phyloP scores from a whole-genome alignment of 1,140 invertebrate genomes.

The Zeugodacus cucurbitae region DNA sequence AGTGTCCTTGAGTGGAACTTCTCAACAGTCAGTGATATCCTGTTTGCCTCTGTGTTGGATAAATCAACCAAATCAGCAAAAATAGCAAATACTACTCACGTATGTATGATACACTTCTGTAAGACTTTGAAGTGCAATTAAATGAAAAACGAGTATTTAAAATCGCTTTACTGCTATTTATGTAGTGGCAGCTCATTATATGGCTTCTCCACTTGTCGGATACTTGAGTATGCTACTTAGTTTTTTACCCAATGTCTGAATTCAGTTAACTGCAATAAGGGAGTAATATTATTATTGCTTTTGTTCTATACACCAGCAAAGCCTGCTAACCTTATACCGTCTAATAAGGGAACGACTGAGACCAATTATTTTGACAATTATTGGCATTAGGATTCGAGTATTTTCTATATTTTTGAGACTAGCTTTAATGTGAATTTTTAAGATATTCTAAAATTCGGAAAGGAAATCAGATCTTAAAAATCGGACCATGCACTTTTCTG shows the following conservation, averaged over 20 bases:
- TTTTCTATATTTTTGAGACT: too few species aligned
- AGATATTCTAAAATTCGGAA: too few species aligned
- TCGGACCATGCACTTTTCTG: too few species aligned
- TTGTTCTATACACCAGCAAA: too few species aligned
- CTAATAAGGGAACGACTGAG: too few species aligned
- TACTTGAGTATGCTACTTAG: neutral
- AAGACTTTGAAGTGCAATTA: neutral
- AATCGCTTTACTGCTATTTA: neutral
- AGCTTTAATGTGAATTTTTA: too few species aligned
- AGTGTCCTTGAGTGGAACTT: constrained; percentile 5
- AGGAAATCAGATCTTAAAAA: too few species aligned
- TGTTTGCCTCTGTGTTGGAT: neutral
- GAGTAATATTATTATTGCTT: neutral
- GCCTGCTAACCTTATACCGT: too few species aligned
- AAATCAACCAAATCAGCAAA: neutral
- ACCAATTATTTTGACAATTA: too few species aligned
- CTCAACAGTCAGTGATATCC: neutral
- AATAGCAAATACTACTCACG: neutral
- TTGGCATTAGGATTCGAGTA: too few species aligned
- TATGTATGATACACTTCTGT: neutral
- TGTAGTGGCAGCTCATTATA: neutral
- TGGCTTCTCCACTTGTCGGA: neutral
- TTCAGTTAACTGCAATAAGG: neutral
- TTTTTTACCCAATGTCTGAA: neutral
- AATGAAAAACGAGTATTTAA: neutral